These are phyloP conservation scores for Gopherus flavomarginatus DNA, from an alignment of 2,113 vertebrate genomes.

Conservation along the genomic window DNA sequence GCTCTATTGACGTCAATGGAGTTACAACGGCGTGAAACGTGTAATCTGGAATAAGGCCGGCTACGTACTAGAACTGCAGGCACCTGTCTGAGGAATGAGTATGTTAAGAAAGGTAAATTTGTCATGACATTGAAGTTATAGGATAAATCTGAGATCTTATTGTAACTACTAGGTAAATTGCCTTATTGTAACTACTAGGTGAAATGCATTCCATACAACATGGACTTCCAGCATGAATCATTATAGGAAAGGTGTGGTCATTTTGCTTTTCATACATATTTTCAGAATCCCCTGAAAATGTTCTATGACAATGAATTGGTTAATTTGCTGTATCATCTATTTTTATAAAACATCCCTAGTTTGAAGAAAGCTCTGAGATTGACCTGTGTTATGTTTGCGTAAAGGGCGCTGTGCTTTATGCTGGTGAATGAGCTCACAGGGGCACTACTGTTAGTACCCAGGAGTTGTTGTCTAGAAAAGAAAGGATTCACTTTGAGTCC, in stretches of 20 bases:
- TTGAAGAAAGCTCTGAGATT: background rate
- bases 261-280: background rate
- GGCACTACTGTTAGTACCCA: too few species aligned
- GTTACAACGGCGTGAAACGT: background rate
- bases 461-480: too few species aligned
- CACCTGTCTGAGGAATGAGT: background rate
- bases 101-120: background rate
- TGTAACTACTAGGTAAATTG: background rate
- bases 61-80: background rate
- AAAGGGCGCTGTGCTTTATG: background rate
- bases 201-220: background rate
- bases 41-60: background rate
- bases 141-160: background rate
- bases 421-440: too few species aligned
- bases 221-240: background rate
- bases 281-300: rapidly evolving
- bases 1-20: background rate
- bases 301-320: rapidly evolving
- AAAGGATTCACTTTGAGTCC: too few species aligned
- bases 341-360: background rate
- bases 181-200: background rate
- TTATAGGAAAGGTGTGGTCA: background rate
- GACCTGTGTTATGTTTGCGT: too few species aligned
- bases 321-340: background rate
- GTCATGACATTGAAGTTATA: background rate